These are phyloP conservation scores for Ophioninae sp. DNA, from an alignment of 2,888 invertebrate species.

Conservation along the genomic window DNA sequence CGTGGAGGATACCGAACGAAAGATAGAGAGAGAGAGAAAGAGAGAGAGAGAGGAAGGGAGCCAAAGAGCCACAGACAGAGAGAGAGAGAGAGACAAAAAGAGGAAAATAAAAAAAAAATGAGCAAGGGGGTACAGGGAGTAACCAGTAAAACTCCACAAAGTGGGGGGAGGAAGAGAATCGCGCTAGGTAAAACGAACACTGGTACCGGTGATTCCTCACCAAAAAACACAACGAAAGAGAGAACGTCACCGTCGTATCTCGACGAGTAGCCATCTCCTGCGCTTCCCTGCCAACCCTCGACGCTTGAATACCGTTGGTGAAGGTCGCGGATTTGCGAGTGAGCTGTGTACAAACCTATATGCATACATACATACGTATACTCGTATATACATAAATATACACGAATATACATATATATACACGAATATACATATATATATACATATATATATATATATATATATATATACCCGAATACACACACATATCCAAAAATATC, in stretches of 20 bases:
- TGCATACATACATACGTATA: no score
- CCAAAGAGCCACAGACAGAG: neutral
- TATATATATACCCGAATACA: no score
- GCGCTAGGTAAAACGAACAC: constrained; percentile 43
- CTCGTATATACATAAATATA: no score
- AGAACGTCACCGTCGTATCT: constrained; percentile 30
- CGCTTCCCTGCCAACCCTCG: constrained; percentile 33
- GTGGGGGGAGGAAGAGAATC: constrained; percentile 41
- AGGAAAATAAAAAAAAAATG: constrained; percentile 51
- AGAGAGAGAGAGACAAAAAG: constrained; percentile 9
- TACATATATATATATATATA: no score
- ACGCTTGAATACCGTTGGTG: constrained; percentile 71
- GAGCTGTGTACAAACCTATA: constrained; percentile 16
- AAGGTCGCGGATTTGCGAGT: constrained; percentile 54
- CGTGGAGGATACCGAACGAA: constrained; percentile 44
- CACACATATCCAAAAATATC: no score
- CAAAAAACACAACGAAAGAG: constrained; percentile 5
- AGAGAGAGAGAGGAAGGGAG: constrained; percentile 20
- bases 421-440: no score
- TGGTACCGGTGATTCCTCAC: constrained; percentile 34
- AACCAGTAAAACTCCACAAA: constrained; percentile 3
- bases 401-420: no score
- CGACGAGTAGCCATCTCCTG: constrained; percentile 41
- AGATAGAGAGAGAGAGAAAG: constrained; percentile 23
- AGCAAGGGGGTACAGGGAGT: neutral